Evolutionary conservation across 2,888 invertebrate genomes (phyloP).

Genomic region (Volucella inflata): DNA sequence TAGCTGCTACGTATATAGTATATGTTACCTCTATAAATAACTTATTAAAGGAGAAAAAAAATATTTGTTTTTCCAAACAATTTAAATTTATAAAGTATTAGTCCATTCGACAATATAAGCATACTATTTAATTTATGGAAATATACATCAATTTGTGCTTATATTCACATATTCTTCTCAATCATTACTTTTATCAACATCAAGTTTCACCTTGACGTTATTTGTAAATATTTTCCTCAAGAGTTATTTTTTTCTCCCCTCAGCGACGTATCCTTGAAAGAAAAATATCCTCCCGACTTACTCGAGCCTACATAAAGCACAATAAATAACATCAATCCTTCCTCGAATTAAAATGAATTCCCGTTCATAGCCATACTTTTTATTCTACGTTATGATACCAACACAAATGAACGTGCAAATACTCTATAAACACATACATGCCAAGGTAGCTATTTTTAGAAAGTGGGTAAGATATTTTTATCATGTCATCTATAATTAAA

Average conservation of each 20-base stretch:
- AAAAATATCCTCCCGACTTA: constrained; percentile 40
- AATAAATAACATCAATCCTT: constrained; percentile 71
- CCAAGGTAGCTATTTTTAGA: constrained; percentile 67
- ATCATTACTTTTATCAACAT: not conserved
- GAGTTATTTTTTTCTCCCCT: not conserved
- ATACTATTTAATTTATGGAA: not conserved
- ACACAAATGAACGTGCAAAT: constrained; percentile 27
- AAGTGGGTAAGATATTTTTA: constrained; percentile 66
- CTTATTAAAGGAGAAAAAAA: too few relatives aligned
- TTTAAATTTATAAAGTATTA: too few relatives aligned
- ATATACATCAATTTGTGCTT: not conserved
- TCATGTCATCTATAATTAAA: constrained; percentile 75
- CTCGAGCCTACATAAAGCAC: constrained; percentile 37
- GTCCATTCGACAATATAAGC: too few relatives aligned
- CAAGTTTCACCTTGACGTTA: not conserved
- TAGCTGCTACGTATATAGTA: too few relatives aligned
- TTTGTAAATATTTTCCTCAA: constrained; percentile 12
- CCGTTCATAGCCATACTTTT: constrained; percentile 62
- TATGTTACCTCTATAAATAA: too few relatives aligned
- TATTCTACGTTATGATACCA: constrained; percentile 34
- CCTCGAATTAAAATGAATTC: constrained; percentile 57
- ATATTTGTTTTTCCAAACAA: too few relatives aligned
- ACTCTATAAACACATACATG: constrained; percentile 10
- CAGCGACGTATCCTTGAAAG: constrained; percentile 47
- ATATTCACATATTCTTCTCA: not conserved